phyloP scores from a whole-genome alignment of 2,797 vertebrate genomes.

The Silurus lanzhouensis region DNA sequence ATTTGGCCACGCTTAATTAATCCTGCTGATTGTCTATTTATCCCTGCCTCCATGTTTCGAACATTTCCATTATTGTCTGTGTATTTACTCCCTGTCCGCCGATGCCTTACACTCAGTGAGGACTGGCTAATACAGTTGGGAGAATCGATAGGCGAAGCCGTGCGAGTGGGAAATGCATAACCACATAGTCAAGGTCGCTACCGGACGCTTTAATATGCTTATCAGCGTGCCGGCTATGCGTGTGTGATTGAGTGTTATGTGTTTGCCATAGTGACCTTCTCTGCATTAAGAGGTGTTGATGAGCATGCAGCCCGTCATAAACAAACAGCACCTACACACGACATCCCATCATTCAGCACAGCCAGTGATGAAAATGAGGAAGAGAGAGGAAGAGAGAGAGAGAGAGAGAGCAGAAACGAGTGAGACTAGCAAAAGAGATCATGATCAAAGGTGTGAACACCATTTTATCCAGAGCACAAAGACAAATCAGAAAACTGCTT shows the following conservation, averaged over 20 bases:
- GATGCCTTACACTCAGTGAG: slow-evolving; percentile 10
- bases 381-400: slow-evolving; percentile 7
- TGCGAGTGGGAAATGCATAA: slow-evolving; percentile 39
- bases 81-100: slow-evolving; percentile 28
- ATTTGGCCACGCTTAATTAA: slow-evolving; percentile 38
- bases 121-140: slow-evolving; percentile 24
- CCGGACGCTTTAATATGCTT: slow-evolving; percentile 45
- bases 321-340: slow-evolving; percentile 49
- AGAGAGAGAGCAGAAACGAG: not conserved
- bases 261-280: slow-evolving; percentile 52
- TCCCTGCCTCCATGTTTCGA: slow-evolving; percentile 9
- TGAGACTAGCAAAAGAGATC: slow-evolving; percentile 9
- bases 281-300: slow-evolving; percentile 55
- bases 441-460: slow-evolving; percentile 10
- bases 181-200: slow-evolving; percentile 40
- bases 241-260: slow-evolving; percentile 47
- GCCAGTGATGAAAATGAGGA: slow-evolving; percentile 28
- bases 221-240: slow-evolving; percentile 31
- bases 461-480: slow-evolving; percentile 20
- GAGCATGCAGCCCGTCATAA: slow-evolving; percentile 49
- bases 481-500: slow-evolving; percentile 13
- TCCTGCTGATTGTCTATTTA: slow-evolving; percentile 28
- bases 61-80: slow-evolving; percentile 25
- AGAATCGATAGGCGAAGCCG: slow-evolving; percentile 30
- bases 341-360: slow-evolving; percentile 30